Percentiles rank a stretch among this genome's conserved stretches.
Evolutionary conservation across 2,113 vertebrate genomes (phyloP).

Genomic region (Etheostoma spectabile): DNA sequence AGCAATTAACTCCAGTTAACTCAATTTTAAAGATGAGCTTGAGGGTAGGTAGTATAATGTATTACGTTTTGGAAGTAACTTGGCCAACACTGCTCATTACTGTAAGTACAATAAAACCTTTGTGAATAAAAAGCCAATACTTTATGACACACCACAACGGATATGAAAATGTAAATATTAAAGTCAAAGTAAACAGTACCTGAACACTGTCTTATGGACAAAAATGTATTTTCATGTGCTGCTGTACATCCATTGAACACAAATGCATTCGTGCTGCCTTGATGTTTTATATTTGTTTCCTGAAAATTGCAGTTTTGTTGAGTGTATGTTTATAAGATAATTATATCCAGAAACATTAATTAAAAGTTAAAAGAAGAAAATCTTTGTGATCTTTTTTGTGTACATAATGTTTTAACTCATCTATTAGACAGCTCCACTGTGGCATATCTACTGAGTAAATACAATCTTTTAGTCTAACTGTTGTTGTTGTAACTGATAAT

Average conservation of each 20-base stretch:
- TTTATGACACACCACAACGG: no score
- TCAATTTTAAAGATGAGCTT: no score
- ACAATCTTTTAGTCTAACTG: background rate
- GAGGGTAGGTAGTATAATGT: no score
- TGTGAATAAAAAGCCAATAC: no score
- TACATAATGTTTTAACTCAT: background rate
- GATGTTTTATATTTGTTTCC: background rate
- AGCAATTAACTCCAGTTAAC: no score
- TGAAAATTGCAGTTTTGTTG: background rate
- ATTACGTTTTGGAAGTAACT: no score
- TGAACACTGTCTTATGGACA: background rate
- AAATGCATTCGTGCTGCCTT: background rate
- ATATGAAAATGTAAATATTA: no score
- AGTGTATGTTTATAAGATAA: background rate
- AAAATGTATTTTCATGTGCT: background rate
- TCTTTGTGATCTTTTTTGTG: background rate
- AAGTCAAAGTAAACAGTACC: background rate
- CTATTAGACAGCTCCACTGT: background rate
- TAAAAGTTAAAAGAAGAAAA: background rate
- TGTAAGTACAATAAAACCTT: no score
- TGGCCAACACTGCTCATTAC: no score
- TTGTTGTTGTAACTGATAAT: background rate
- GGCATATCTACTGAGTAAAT: background rate
- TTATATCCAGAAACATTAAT: background rate
- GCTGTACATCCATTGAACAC: background rate